These are phyloP conservation scores for Camelus bactrianus DNA, from an alignment of 2,113 vertebrate species.

Conservation along the genomic window DNA sequence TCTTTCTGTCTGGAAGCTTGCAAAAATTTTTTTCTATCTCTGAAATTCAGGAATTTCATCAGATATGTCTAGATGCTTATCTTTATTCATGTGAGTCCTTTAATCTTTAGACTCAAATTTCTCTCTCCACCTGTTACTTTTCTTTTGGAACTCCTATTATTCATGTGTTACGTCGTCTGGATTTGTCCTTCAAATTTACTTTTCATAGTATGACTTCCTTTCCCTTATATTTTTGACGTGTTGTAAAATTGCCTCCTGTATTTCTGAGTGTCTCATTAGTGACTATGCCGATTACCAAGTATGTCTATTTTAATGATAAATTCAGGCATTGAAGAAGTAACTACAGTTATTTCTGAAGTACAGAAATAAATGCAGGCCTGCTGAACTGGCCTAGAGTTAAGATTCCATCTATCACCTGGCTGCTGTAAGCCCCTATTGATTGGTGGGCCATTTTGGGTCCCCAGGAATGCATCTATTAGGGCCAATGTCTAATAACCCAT, in stretches of 20 bases:
- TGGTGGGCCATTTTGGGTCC: neutral
- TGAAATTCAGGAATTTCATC: neutral
- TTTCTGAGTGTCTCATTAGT: neutral
- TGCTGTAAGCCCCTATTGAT: neutral
- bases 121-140: neutral
- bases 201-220: neutral
- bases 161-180: neutral
- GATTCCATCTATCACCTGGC: neutral
- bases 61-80: neutral
- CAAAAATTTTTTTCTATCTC: neutral
- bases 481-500: neutral
- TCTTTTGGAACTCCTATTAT: neutral
- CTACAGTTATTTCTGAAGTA: neutral
- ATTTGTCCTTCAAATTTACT: slow-evolving; percentile 9
- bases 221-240: neutral
- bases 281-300: neutral
- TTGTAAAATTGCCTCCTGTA: neutral
- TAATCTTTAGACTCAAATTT: neutral
- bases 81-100: neutral
- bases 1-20: slow-evolving; percentile 6
- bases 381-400: neutral
- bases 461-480: neutral
- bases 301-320: neutral
- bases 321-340: neutral
- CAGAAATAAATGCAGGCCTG: too few species aligned